phyloP scores from a whole-genome alignment of 2,797 vertebrate species.

The Lemur catta region DNA sequence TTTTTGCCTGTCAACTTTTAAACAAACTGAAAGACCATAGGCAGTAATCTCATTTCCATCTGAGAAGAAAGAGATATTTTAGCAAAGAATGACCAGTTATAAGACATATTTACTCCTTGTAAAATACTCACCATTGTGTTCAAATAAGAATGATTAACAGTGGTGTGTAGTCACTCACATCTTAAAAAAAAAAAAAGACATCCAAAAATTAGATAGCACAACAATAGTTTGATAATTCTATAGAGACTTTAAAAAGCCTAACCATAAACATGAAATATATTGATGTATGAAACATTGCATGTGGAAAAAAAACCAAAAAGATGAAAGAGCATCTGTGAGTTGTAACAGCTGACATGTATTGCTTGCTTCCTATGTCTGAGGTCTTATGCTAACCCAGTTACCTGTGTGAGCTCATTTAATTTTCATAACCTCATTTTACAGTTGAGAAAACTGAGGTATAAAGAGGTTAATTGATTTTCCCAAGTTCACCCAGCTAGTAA shows the following conservation, averaged over 20 bases:
- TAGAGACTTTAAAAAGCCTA: neutral
- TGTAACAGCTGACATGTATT: neutral
- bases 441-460: neutral
- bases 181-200: conserved; percentile 6
- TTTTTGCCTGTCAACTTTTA: neutral
- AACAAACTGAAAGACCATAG: neutral
- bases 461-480: neutral
- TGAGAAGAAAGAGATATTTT: neutral
- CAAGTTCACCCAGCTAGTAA: neutral
- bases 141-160: neutral
- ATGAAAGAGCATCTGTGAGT: neutral
- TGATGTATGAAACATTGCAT: neutral
- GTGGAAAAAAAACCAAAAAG: neutral
- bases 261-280: neutral
- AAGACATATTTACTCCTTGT: neutral
- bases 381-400: neutral
- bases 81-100: neutral
- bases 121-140: neutral
- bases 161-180: neutral
- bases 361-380: neutral
- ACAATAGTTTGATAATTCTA: neutral
- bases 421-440: neutral
- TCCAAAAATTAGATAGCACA: neutral
- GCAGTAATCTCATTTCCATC: neutral
- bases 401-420: neutral